These are phyloP conservation scores for Aelia acuminata DNA, from an alignment of 2,888 invertebrate genomes.

Conservation along the genomic window DNA sequence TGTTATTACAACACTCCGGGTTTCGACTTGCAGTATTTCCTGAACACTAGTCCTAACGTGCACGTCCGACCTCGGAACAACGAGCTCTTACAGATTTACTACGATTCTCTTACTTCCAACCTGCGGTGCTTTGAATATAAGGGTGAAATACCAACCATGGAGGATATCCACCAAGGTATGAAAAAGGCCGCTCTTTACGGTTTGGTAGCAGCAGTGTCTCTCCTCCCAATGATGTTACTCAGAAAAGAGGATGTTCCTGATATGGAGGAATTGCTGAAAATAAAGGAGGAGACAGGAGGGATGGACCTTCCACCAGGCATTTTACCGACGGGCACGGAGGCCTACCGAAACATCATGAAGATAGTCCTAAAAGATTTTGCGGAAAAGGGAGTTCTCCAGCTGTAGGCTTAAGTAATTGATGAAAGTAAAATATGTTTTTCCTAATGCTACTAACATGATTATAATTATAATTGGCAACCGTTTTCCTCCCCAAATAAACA, in stretches of 20 bases:
- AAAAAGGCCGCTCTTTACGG: slow-evolving; percentile 25
- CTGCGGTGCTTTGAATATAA: slow-evolving; percentile 52
- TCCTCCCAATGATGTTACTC: slow-evolving; percentile 36
- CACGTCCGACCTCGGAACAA: slow-evolving; percentile 47
- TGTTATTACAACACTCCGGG: slow-evolving; percentile 56
- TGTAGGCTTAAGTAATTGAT: neutral
- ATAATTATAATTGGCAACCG: no score
- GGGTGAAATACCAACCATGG: slow-evolving; percentile 43
- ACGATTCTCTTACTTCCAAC: slow-evolving; percentile 42
- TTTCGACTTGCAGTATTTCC: slow-evolving; percentile 60
- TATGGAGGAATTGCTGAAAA: slow-evolving; percentile 48
- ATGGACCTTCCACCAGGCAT: neutral
- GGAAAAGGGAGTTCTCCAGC: neutral
- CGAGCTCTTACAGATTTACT: slow-evolving; percentile 59
- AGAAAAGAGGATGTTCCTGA: slow-evolving; percentile 58
- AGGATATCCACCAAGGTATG: slow-evolving; percentile 38
- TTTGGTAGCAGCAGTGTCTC: slow-evolving; percentile 28
- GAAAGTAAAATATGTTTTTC: neutral
- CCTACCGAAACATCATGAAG: slow-evolving; percentile 21
- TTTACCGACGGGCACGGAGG: neutral
- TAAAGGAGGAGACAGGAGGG: neutral
- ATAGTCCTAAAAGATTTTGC: neutral
- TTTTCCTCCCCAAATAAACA: no score
- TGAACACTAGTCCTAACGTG: slow-evolving; percentile 53
- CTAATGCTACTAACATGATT: no score